Evolutionary conservation across 2,888 invertebrate genomes (phyloP).

Genomic region (Colletes collaris): DNA sequence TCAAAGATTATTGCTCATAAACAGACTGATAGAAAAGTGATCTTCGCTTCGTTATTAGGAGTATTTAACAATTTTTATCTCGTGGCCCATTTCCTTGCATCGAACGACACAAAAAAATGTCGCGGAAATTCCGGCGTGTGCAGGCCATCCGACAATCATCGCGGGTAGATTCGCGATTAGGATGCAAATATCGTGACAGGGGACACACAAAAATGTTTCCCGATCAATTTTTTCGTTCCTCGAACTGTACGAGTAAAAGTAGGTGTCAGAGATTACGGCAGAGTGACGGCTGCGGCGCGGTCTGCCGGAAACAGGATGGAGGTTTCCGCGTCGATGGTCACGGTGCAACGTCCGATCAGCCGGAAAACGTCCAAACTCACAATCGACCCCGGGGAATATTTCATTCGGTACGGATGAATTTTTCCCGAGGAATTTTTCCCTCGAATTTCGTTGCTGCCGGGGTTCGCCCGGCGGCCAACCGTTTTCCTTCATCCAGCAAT

Average conservation of each 20-base stretch:
- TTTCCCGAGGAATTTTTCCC: conserved; percentile 67
- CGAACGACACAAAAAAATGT: no score
- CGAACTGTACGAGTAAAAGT: conserved; percentile 40
- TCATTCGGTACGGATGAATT: conserved; percentile 66
- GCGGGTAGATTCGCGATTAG: no score
- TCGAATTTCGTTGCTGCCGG: conserved; percentile 58
- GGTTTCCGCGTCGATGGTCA: conserved; percentile 75
- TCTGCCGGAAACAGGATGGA: conserved; percentile 71
- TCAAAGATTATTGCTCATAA: no score
- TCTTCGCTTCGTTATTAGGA: no score
- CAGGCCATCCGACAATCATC: not conserved
- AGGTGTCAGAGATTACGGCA: conserved; percentile 60
- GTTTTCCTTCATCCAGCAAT: conserved; percentile 18
- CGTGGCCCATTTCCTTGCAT: no score
- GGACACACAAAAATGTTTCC: not conserved
- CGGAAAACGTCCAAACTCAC: conserved; percentile 79
- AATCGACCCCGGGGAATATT: conserved; percentile 76
- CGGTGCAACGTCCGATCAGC: conserved; percentile 77
- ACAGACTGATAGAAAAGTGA: no score
- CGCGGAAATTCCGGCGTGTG: no score
- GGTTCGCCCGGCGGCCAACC: not conserved
- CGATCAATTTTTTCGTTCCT: conserved; percentile 57
- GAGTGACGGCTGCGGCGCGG: conserved; percentile 59
- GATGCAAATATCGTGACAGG: not conserved
- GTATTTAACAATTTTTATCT: no score